Conservation (phyloP, 1,140 invertebrate species). For the Leptoteleia sp. region DNA sequence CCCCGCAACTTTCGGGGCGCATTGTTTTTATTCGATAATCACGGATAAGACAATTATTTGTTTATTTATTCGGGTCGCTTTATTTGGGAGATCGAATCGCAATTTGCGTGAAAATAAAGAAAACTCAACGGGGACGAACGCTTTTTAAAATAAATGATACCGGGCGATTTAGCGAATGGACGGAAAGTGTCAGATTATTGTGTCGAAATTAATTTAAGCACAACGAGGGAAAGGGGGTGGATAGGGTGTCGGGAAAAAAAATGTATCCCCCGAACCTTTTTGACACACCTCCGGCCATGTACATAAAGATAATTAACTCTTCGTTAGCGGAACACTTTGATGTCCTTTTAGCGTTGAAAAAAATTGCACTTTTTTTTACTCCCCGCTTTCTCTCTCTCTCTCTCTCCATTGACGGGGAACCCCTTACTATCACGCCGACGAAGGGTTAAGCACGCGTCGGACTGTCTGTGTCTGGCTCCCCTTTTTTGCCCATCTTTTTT, state of each 20-base stretch:
- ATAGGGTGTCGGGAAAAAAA: conserved; percentile 3
- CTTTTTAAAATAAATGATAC: neutral
- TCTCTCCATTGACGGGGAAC: conserved; percentile 23
- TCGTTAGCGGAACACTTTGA: conserved; percentile 61
- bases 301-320: conserved; percentile 61
- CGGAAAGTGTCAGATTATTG: conserved; percentile 30
- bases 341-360: conserved; percentile 55
- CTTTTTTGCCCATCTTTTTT: conserved; percentile 13
- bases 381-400: no score
- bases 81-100: no score
- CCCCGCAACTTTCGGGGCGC: no score
- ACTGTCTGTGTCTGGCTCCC: conserved; percentile 10
- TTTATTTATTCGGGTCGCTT: no score
- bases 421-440: conserved; percentile 15
- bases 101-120: no score
- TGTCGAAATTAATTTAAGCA: conserved; percentile 32
- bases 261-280: conserved; percentile 30
- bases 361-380: conserved; percentile 28
- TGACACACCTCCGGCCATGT: conserved; percentile 43
- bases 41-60: no score
- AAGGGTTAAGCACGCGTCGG: conserved; percentile 33
- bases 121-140: no score
- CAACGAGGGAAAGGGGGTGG: neutral
- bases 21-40: no score
- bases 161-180: conserved; percentile 10